Conservation (phyloP, 2,113 vertebrate species). For the Catharus minimus region DNA sequence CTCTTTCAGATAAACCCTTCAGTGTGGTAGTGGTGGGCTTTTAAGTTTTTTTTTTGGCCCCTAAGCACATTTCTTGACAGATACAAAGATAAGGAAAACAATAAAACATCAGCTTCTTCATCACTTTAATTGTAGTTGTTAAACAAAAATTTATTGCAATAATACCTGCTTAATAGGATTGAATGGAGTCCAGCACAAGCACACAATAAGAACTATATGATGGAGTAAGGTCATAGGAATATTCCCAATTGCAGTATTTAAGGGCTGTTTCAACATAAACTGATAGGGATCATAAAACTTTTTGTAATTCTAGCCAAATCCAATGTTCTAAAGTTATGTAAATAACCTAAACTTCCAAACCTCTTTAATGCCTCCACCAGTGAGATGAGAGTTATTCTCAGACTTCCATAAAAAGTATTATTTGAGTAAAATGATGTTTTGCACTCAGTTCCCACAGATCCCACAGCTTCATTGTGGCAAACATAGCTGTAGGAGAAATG, state of each 20-base stretch:
- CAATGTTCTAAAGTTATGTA: background rate
- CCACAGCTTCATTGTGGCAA: background rate
- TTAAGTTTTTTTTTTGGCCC: rapidly evolving
- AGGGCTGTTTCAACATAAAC: background rate
- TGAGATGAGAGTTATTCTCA: background rate
- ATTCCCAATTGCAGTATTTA: background rate
- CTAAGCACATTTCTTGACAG: background rate
- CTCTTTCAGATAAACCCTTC: background rate
- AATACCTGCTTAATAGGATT: background rate
- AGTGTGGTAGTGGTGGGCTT: background rate
- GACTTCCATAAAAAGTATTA: background rate
- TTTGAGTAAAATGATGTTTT: background rate
- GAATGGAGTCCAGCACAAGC: background rate
- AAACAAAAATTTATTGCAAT: background rate
- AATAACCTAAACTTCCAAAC: background rate
- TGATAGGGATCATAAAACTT: background rate
- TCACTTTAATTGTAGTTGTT: background rate
- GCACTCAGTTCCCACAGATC: background rate
- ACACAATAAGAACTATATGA: background rate
- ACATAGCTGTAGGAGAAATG: background rate
- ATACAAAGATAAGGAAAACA: background rate
- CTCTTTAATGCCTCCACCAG: background rate
- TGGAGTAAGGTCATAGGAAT: background rate
- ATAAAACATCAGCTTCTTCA: background rate
- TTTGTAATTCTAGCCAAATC: background rate